Conservation (phyloP, 1,140 invertebrate genomes). For the Achatina immaculata region DNA sequence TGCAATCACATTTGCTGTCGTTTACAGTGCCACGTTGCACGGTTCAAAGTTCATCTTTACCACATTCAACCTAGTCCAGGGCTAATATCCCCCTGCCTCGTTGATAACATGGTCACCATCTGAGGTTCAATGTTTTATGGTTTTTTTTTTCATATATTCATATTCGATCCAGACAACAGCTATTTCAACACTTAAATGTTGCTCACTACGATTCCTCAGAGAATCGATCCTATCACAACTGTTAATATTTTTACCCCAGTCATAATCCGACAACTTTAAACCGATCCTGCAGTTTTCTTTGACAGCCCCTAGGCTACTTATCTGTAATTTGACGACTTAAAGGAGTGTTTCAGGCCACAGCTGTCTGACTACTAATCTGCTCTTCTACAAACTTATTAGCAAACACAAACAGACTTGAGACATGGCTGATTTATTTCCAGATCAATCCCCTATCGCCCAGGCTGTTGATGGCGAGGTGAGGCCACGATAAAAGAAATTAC, state of each 20-base stretch:
- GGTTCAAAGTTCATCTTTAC: no score
- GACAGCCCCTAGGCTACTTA: neutral
- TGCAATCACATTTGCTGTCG: no score
- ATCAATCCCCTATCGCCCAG: neutral
- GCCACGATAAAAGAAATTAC: neutral
- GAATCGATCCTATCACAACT: neutral
- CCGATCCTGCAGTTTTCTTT: neutral
- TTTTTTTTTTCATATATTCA: no score
- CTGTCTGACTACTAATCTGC: neutral
- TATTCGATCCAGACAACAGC: no score
- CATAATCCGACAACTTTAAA: neutral
- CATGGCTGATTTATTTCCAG: neutral
- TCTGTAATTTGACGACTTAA: neutral
- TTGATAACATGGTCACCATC: no score
- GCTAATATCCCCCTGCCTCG: no score
- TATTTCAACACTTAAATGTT: no score
- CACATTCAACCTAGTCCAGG: no score
- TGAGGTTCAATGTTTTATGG: no score
- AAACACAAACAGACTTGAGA: neutral
- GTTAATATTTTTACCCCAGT: neutral
- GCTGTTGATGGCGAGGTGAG: neutral
- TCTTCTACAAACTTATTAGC: neutral
- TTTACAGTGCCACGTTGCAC: no score
- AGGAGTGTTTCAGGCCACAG: neutral
- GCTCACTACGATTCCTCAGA: neutral